Evolutionary conservation across 2,113 vertebrate genomes (phyloP).

Genomic region (Channa argus): DNA sequence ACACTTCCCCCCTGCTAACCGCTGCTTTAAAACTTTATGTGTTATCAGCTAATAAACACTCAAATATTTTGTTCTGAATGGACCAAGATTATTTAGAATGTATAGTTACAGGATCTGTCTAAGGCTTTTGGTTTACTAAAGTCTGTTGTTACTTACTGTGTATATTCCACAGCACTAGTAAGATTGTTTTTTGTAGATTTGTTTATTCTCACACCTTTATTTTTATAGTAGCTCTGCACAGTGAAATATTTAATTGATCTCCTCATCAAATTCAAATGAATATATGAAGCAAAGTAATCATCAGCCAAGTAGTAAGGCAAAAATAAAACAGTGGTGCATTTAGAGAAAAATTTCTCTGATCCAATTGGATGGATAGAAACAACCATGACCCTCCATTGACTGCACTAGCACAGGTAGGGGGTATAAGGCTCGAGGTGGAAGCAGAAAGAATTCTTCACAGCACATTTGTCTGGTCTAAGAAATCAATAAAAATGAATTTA

Average conservation of each 20-base stretch:
- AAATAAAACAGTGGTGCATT: conserved; percentile 10
- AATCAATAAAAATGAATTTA: conserved; percentile 82
- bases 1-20: not conserved
- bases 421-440: conserved; percentile 45
- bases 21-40: conserved; percentile 15
- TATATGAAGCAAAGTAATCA: conserved; percentile 26
- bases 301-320: conserved; percentile 3
- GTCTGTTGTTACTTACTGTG: not conserved
- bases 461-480: conserved; percentile 65
- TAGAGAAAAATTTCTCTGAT: conserved; percentile 34
- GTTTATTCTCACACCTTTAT: conserved; percentile 14
- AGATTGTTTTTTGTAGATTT: conserved; percentile 8
- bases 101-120: not conserved
- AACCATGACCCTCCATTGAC: conserved; percentile 48
- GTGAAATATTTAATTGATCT: conserved; percentile 7
- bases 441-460: conserved; percentile 64
- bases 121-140: not conserved
- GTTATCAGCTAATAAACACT: conserved; percentile 3
- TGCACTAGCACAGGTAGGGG: conserved; percentile 42
- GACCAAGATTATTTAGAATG: not conserved
- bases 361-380: conserved; percentile 50
- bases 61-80: not conserved
- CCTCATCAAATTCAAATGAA: conserved; percentile 13
- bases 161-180: not conserved
- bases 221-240: conserved; percentile 26